These are phyloP conservation scores for Puffinus mauretanicus DNA, from an alignment of 2,113 vertebrate species.

Conservation along the genomic window DNA sequence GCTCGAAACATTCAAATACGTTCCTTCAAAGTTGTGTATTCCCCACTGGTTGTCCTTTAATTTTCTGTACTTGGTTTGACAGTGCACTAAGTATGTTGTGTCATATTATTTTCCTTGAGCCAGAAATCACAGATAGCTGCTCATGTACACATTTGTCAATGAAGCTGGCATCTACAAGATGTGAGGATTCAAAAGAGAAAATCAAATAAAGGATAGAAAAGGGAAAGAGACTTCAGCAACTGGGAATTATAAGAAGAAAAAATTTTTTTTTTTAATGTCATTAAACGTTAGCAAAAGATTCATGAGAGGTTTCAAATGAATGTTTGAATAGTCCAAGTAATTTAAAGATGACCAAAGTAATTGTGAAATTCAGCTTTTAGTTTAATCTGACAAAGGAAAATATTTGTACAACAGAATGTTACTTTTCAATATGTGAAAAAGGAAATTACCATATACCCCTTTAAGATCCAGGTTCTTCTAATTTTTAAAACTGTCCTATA, in stretches of 20 bases:
- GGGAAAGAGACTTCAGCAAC: neutral
- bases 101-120: neutral
- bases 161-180: neutral
- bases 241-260: neutral
- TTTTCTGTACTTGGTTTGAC: neutral
- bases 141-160: neutral
- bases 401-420: neutral
- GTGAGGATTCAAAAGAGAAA: neutral
- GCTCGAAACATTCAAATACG: neutral
- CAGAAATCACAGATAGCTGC: neutral
- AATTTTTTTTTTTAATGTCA: neutral
- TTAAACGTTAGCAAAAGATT: neutral
- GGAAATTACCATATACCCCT: neutral
- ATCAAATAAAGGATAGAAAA: neutral
- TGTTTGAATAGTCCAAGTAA: neutral
- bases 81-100: neutral
- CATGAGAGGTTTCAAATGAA: neutral
- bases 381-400: neutral
- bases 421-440: neutral
- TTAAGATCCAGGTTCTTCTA: neutral
- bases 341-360: neutral
- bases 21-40: neutral
- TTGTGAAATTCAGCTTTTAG: neutral
- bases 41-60: neutral
- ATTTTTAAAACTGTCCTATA: neutral